A percentile compares a stretch with the other conserved stretches of the same genome.
Evolutionary conservation across 2,888 invertebrate species (phyloP).

Genomic region (Pollenia angustigena): DNA sequence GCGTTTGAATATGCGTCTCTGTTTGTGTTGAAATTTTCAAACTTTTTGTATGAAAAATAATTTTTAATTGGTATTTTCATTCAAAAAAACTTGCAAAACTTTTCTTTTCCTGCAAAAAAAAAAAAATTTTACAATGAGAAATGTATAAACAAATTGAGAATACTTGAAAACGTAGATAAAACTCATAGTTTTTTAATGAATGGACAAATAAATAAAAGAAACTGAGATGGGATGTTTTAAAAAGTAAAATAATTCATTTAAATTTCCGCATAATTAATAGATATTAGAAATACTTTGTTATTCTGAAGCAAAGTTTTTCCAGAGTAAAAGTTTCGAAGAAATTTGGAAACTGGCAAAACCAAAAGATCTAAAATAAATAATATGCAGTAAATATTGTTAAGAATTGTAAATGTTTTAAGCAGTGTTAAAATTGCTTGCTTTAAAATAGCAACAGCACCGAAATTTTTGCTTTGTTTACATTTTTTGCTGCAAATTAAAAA

Average conservation of each 20-base stretch:
- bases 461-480: too few relatives aligned
- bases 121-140: background rate
- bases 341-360: too few relatives aligned
- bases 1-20: background rate
- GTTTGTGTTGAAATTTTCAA: background rate
- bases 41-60: background rate
- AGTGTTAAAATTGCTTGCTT: too few relatives aligned
- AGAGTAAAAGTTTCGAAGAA: too few relatives aligned
- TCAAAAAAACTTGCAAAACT: background rate
- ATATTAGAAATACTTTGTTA: too few relatives aligned
- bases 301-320: too few relatives aligned
- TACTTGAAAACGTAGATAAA: constrained; percentile 9
- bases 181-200: background rate
- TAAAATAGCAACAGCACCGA: too few relatives aligned
- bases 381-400: too few relatives aligned
- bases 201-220: background rate
- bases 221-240: background rate
- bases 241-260: background rate
- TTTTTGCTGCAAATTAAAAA: too few relatives aligned
- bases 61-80: constrained; percentile 43
- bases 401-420: too few relatives aligned
- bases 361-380: too few relatives aligned
- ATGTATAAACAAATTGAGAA: constrained; percentile 2
- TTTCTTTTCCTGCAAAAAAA: background rate
- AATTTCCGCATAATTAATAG: background rate